Percentiles rank a stretch among this genome's conserved stretches.
Evolutionary conservation across 2,888 invertebrate species (phyloP).

Genomic region (Aquatica leii): DNA sequence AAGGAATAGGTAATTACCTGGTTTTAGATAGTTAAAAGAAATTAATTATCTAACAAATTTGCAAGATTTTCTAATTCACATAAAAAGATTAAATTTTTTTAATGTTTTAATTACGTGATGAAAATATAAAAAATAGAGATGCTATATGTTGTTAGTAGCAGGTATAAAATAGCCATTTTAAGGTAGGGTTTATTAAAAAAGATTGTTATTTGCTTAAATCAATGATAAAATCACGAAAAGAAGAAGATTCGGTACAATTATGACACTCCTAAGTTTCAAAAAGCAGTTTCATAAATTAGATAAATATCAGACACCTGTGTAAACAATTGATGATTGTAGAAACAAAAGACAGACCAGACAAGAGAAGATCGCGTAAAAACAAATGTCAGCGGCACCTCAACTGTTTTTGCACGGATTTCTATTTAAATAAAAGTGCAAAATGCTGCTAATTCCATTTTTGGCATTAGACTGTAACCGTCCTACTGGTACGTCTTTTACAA

Average conservation of each 20-base stretch:
- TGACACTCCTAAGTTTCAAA: constrained; percentile 52
- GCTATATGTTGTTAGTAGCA: no score
- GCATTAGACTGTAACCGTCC: constrained; percentile 45
- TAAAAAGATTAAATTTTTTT: no score
- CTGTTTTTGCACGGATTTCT: constrained; percentile 47
- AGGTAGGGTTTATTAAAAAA: constrained; percentile 32
- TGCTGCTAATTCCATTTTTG: constrained; percentile 51
- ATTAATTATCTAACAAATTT: no score
- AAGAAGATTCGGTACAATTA: constrained; percentile 54
- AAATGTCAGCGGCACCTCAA: constrained; percentile 55
- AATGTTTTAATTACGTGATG: no score
- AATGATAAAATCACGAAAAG: constrained; percentile 44
- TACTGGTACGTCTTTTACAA: constrained; percentile 15
- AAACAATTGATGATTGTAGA: constrained; percentile 56
- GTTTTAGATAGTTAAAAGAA: no score
- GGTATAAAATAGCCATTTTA: constrained; percentile 14
- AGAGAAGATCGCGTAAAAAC: constrained; percentile 55
- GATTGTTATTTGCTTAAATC: neutral
- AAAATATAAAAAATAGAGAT: no score
- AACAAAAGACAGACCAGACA: constrained; percentile 47
- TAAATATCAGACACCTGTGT: constrained; percentile 58
- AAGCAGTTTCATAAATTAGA: constrained; percentile 56
- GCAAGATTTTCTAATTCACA: no score
- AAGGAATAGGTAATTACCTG: no score
- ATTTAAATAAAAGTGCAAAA: constrained; percentile 54